Conservation (phyloP, 2,888 invertebrate genomes). For the Alsophila aescularia region DNA sequence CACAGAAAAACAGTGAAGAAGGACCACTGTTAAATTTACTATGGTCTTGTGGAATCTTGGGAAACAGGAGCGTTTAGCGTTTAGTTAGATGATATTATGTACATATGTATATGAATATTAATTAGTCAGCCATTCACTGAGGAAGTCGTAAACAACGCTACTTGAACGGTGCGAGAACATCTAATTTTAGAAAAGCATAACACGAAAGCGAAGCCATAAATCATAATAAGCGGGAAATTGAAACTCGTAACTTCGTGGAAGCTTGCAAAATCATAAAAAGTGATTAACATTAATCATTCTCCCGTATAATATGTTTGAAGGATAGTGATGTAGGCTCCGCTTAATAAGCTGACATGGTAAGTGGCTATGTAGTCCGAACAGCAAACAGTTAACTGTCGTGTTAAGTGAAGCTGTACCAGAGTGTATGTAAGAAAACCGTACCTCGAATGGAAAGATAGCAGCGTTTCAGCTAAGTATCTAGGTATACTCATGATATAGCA, state of each 20-base stretch:
- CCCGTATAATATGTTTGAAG: not conserved
- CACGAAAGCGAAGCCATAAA: constrained; percentile 33
- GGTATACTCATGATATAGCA: too few species aligned
- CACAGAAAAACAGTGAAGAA: too few species aligned
- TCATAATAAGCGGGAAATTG: constrained; percentile 22
- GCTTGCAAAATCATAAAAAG: constrained; percentile 17
- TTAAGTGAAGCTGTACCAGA: not conserved
- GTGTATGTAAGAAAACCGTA: not conserved
- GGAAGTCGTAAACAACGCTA: constrained; percentile 54
- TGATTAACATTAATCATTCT: constrained; percentile 11
- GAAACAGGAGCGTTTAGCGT: not conserved
- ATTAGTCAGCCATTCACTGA: constrained; percentile 46
- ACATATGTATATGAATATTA: constrained; percentile 45
- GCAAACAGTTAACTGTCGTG: too few species aligned
- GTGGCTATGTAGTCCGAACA: not conserved
- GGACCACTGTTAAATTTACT: too few species aligned
- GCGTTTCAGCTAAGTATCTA: not conserved
- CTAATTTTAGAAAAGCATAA: constrained; percentile 52
- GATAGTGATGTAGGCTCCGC: not conserved
- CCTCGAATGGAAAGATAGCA: not conserved
- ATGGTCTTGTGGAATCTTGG: too few species aligned
- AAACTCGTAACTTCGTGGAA: constrained; percentile 19
- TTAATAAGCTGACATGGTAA: not conserved
- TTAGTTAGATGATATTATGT: constrained; percentile 8
- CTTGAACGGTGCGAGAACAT: constrained; percentile 42